Evolutionary conservation across 2,888 invertebrate genomes (phyloP), one percentile per base, ranked within the genome.

Genomic region (Leucophenga maculata): DNA sequence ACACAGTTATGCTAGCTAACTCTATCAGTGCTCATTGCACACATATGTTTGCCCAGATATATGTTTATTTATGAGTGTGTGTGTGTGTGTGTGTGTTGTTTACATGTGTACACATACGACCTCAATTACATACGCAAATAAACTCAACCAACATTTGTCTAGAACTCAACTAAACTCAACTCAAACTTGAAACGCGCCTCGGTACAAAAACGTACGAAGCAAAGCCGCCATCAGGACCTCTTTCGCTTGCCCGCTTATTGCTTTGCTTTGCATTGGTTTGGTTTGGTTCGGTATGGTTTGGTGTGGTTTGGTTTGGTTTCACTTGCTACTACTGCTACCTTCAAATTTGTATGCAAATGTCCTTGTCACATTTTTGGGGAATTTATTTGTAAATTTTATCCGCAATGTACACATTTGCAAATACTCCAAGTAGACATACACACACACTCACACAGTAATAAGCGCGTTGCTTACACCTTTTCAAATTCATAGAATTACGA

Each of bases 61-160:
- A 16, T 9, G 39, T 32, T 31, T 65, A 8, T 65, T 52, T 66
- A 20, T 54, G 66, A 18, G 66, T 66, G 18, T 32, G 44, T 39
- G 44, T 18, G 22, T 44, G 48, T 16, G 31, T 71, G 70, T 75
- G 73, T 74, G 67, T 69, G n/a, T n/a, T n/a, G 22, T 44, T 50
- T 16, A 32, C 72, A 71, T 75, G 73, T 74, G 67, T 69, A 73
- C 72, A 74, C 71, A 71, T 39, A 64, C 62, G 62, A 64, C 62
- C 62, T 64, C 62, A 64, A 64, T 64, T 73, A 72, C 76, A 74
- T 77, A 78, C 77, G 77, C 79, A 78, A 81, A 82, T 82, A 80
- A 80, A 78, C 82, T 80, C 74, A 76, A 64, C 79, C 74, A 80
- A 79, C 80, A 81, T 82, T 80, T 81, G 79, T 81, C 81, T 78